A percentile compares a stretch with the other conserved stretches of the same genome.
Evolutionary conservation across 64 coral and sea anemone genomes (phyloP).

Genomic region (Montipora capricornis): DNA sequence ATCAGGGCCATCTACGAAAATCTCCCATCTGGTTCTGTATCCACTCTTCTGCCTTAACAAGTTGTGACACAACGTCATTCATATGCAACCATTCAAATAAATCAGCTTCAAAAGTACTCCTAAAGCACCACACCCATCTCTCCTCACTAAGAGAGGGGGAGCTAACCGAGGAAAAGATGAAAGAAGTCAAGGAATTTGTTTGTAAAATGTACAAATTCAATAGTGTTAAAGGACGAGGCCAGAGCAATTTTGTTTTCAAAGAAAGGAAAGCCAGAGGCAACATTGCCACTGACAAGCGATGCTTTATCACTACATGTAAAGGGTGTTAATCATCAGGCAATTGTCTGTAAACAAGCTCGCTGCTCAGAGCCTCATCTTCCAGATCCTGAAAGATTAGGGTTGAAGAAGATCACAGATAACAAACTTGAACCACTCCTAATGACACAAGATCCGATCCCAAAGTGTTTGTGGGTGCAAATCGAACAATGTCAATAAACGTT

Average conservation of each 20-base stretch:
- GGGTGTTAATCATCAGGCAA: neutral
- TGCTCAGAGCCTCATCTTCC: neutral
- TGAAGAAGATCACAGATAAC: neutral
- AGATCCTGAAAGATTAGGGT: neutral
- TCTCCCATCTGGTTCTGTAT: slow-evolving; percentile 9
- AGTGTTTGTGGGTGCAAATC: neutral
- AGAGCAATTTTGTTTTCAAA: neutral
- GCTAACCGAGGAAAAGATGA: neutral
- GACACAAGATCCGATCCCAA: neutral
- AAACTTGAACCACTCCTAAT: neutral
- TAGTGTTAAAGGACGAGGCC: neutral
- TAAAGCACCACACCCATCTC: neutral
- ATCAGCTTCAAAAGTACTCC: neutral
- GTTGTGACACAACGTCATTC: neutral
- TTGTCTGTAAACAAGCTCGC: neutral
- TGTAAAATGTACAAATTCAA: neutral
- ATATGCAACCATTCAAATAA: slow-evolving; percentile 22
- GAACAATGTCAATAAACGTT: neutral
- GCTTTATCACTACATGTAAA: neutral
- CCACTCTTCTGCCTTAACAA: slow-evolving; percentile 14
- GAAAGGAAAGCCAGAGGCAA: neutral
- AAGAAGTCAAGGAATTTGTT: neutral
- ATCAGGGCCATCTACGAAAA: slow-evolving; percentile 41
- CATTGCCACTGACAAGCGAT: neutral
- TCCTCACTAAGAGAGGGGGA: neutral